Conservation (phyloP, 2,113 vertebrate genomes). For the Gavialis gangeticus region DNA sequence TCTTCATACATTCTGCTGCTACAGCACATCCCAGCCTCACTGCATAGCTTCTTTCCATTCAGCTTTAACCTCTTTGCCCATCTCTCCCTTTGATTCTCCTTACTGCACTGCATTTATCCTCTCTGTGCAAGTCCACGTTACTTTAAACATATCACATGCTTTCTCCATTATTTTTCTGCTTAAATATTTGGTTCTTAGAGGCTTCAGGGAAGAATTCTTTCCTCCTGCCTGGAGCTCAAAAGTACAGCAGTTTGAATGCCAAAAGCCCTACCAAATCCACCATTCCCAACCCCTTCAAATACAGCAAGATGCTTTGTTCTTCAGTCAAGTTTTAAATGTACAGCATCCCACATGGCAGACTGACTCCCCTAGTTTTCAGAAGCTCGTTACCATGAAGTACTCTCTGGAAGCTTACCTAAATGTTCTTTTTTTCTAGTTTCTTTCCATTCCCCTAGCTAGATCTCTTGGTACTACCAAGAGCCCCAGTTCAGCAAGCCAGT, state of each 20-base stretch:
- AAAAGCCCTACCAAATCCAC: not conserved
- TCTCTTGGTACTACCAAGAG: not conserved
- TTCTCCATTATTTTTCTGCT: not conserved
- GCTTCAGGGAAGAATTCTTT: not conserved
- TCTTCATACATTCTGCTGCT: not conserved
- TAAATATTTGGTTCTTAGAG: slow-evolving; percentile 8
- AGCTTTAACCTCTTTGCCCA: not conserved
- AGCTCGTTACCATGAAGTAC: not conserved
- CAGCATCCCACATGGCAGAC: not conserved
- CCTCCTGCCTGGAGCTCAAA: not conserved
- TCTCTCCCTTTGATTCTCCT: not conserved
- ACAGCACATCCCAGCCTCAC: not conserved
- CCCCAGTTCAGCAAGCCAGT: not conserved
- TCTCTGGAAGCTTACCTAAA: not conserved
- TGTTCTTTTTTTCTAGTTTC: not conserved
- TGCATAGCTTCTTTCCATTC: not conserved
- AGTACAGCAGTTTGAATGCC: not conserved
- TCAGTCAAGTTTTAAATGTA: not conserved
- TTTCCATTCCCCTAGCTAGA: not conserved
- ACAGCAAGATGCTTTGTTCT: not conserved
- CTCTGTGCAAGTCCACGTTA: not conserved
- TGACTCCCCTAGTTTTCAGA: not conserved
- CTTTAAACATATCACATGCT: not conserved
- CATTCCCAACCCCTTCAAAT: not conserved
- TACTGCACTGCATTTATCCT: not conserved